Conservation (phyloP, 2,113 vertebrate species). For the Trematomus loennbergii region DNA sequence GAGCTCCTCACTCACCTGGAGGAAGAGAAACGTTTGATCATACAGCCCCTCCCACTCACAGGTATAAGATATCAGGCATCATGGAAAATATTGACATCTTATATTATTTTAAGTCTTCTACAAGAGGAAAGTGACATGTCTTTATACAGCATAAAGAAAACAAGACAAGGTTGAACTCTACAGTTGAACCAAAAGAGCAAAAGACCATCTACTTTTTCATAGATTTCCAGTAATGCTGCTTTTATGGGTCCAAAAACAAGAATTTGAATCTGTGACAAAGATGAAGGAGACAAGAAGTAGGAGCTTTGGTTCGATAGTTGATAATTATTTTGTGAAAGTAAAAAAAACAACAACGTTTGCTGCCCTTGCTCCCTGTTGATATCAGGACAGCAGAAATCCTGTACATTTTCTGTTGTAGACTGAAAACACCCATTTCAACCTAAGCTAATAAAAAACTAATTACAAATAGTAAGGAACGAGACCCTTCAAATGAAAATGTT, state of each 20-base stretch:
- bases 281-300: neutral
- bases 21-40: neutral
- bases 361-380: no score
- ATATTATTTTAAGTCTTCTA: neutral
- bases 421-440: no score
- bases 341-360: neutral
- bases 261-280: neutral
- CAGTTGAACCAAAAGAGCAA: neutral
- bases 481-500: no score
- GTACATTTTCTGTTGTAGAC: no score
- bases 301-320: neutral
- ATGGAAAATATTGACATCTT: neutral
- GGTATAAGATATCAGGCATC: neutral
- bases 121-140: neutral
- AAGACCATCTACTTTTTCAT: no score
- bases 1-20: constrained; percentile 97
- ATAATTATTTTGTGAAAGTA: neutral
- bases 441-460: no score
- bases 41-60: neutral
- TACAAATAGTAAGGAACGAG: no score
- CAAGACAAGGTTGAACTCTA: no score
- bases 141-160: no score
- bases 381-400: no score
- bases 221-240: neutral
- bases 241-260: neutral